A percentile compares a stretch with the other conserved stretches of the same genome.
Conservation (phyloP, 2,888 invertebrate species). For the Epinotia brunnichana region DNA sequence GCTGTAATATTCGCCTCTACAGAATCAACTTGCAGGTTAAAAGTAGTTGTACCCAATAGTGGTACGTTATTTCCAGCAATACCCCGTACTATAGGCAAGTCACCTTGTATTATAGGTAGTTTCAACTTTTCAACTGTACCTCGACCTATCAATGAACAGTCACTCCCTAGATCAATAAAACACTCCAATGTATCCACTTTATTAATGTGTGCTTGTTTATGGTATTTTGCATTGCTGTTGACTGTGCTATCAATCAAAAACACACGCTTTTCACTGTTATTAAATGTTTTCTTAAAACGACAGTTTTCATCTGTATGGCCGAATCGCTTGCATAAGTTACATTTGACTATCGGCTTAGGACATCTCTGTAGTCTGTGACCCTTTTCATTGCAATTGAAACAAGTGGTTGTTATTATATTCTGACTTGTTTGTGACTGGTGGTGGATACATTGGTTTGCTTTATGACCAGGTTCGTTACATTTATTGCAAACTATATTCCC, state of each 20-base stretch:
- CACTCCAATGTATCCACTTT: slow-evolving; percentile 15
- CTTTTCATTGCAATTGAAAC: slow-evolving; percentile 38
- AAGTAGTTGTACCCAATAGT: neutral
- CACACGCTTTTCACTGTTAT: slow-evolving; percentile 20
- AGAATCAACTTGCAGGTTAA: neutral
- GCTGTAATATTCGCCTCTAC: slow-evolving; percentile 5
- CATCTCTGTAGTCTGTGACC: slow-evolving; percentile 17
- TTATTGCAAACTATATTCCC: slow-evolving; percentile 9
- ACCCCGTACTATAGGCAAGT: neutral
- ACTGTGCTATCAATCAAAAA: slow-evolving; percentile 20
- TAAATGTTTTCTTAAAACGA: neutral
- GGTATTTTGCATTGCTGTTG: slow-evolving; percentile 19
- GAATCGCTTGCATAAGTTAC: slow-evolving; percentile 22
- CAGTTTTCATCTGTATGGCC: slow-evolving; percentile 16
- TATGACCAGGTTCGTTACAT: slow-evolving; percentile 20
- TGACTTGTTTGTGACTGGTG: too few relatives aligned
- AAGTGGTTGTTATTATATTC: neutral
- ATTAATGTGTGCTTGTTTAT: slow-evolving; percentile 29
- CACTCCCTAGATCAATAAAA: slow-evolving; percentile 31
- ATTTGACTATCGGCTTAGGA: slow-evolving; percentile 27
- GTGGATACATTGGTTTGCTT: slow-evolving; percentile 8
- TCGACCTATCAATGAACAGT: slow-evolving; percentile 20
- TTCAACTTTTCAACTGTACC: slow-evolving; percentile 8
- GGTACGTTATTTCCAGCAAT: neutral
- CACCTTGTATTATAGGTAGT: neutral